These are phyloP conservation scores for Polyommatus icarus DNA, from an alignment of 2,888 invertebrate species.

Conservation along the genomic window DNA sequence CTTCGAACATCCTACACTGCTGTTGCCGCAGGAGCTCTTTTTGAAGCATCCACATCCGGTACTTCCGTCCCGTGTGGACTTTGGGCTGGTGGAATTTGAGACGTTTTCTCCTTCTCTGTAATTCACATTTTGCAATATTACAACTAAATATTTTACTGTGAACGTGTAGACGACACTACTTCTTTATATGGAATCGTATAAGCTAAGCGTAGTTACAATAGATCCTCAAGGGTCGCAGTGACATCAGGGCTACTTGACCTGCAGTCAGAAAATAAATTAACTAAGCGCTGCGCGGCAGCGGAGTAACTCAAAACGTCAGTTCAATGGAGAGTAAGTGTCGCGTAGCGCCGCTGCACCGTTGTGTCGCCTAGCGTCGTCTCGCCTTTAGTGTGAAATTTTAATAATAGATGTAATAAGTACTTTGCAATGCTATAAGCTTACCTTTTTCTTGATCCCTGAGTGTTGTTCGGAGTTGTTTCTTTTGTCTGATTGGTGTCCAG, in stretches of 20 bases:
- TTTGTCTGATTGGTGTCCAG: conserved; percentile 76
- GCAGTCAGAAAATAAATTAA: too few relatives aligned
- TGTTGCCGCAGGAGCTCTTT: conserved; percentile 81
- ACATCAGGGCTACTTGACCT: too few relatives aligned
- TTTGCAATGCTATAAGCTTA: conserved; percentile 39
- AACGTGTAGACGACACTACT: not conserved
- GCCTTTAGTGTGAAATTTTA: too few relatives aligned
- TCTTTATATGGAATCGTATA: too few relatives aligned
- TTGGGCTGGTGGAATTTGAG: conserved; percentile 93
- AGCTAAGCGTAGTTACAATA: too few relatives aligned
- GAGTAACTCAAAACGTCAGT: too few relatives aligned
- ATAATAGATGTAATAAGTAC: too few relatives aligned
- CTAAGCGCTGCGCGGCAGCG: too few relatives aligned
- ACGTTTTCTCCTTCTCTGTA: conserved; percentile 86
- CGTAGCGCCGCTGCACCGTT: too few relatives aligned
- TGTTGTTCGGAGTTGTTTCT: conserved; percentile 78
- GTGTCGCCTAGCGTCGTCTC: too few relatives aligned
- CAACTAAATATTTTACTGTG: not conserved
- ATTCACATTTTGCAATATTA: not conserved
- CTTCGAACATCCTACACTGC: conserved; percentile 73
- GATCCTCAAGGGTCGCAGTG: too few relatives aligned
- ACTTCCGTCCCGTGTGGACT: conserved; percentile 89
- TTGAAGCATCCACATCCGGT: conserved; percentile 81
- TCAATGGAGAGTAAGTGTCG: too few relatives aligned
- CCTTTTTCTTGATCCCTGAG: conserved; percentile 83